phyloP scores from a whole-genome alignment of 1,140 invertebrate species.

The Hylaeus anthracinus region DNA sequence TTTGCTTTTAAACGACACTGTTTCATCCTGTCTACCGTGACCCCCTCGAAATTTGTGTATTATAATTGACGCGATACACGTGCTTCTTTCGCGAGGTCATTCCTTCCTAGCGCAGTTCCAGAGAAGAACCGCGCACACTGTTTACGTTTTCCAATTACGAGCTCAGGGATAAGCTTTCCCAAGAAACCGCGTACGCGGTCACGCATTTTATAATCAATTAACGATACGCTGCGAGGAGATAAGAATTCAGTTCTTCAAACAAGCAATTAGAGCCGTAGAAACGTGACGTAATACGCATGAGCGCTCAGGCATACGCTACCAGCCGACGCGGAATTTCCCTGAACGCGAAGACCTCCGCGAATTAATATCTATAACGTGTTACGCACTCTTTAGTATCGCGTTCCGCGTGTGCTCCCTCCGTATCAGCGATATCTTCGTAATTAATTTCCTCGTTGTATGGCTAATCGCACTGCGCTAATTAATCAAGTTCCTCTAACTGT shows the following conservation, averaged over 20 bases:
- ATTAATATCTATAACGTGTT: constrained; percentile 73
- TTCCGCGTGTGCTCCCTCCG: constrained; percentile 43
- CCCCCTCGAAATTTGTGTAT: too few species aligned
- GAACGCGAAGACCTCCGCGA: constrained; percentile 43
- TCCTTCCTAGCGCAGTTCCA: too few species aligned
- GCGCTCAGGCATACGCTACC: background rate
- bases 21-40: too few species aligned
- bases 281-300: constrained; percentile 13
- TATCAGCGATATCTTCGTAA: constrained; percentile 40
- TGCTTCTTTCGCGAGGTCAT: too few species aligned
- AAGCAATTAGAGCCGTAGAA: constrained; percentile 26
- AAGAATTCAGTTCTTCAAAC: constrained; percentile 7
- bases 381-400: constrained; percentile 61
- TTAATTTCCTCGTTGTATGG: constrained; percentile 38
- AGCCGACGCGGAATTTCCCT: constrained; percentile 21
- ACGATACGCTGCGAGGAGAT: background rate
- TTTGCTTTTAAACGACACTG: too few species aligned
- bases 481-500: constrained; percentile 59
- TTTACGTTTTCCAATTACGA: constrained; percentile 26
- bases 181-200: background rate
- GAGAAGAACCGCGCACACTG: background rate
- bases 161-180: background rate
- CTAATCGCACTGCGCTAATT: constrained; percentile 41
- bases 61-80: too few species aligned
- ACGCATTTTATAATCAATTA: constrained; percentile 25